Conservation (phyloP, 2,888 invertebrate genomes). For the Patella depressa region DNA sequence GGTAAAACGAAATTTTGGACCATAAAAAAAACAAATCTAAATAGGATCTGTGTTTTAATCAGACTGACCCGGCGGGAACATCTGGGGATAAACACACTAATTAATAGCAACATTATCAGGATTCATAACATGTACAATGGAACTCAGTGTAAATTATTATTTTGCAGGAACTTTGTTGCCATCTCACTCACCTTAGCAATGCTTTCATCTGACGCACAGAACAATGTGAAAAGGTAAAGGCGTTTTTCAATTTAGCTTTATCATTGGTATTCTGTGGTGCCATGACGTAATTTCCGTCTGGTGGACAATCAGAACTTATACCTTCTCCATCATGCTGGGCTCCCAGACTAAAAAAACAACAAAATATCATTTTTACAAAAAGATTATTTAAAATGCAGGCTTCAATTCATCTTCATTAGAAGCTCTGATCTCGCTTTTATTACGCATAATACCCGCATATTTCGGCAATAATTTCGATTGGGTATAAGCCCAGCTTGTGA, state of each 20-base stretch:
- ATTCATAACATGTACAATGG: not conserved
- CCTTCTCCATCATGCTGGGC: slow-evolving; percentile 57
- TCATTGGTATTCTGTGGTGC: slow-evolving; percentile 48
- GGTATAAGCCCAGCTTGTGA: too few relatives aligned
- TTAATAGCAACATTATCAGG: not conserved
- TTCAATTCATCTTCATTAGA: too few relatives aligned
- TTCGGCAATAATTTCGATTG: too few relatives aligned
- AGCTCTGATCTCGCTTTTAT: too few relatives aligned
- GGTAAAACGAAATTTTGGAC: too few relatives aligned
- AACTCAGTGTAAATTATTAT: not conserved
- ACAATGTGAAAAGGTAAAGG: slow-evolving; percentile 58
- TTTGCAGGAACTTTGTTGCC: too few relatives aligned
- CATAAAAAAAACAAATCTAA: too few relatives aligned
- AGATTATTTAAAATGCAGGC: too few relatives aligned
- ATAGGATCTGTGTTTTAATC: too few relatives aligned
- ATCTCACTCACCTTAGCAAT: slow-evolving; percentile 42
- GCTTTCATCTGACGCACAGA: slow-evolving; percentile 49
- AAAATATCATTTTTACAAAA: too few relatives aligned
- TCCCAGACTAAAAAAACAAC: slow-evolving; percentile 47
- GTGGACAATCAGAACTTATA: slow-evolving; percentile 47
- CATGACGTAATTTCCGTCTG: slow-evolving; percentile 57
- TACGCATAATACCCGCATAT: too few relatives aligned
- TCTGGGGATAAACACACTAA: not conserved
- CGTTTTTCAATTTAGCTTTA: slow-evolving; percentile 42
- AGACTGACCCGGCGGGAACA: too few relatives aligned